Base-by-base conservation (phyloP, 2,113 vertebrate species). In the Notothenia rossii region DNA sequence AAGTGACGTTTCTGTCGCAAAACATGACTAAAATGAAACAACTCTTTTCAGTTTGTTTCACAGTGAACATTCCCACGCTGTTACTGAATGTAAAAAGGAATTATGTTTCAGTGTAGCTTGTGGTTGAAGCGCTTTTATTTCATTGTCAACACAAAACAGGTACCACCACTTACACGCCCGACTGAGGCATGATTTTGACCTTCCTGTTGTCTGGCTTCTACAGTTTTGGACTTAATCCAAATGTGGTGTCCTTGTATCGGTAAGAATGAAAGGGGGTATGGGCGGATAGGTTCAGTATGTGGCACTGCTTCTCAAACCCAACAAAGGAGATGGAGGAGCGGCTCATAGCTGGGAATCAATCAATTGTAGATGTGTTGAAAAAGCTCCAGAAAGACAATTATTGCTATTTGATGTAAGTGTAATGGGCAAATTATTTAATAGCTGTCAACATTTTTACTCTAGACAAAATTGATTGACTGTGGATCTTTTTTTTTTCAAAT, bases 131-230 rank as follows among this genome's bases (percentile, higher is more conserved):
- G 5, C 58, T 66, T 55, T 72, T 17, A 12, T 50, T 72, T 58
- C 33, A 48, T 6, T 0, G 2, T 75, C 63, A 48, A 77, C 45
- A 69, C 62, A 78, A 68, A 89, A 79, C 77, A 73, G 64, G 76
- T 82, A 83, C 53, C 4, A 2, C 58, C 73, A 78, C 63, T 74
- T 74, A 59, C 77, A 72, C 72, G 64, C 71, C 71, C 60, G 18
- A 36, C 0, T 63, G 49, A 77, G 18, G 29, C 63, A 64, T 86
- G 66, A 36, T 81, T 36, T 64, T 55, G 66, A 1, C 81, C 50
- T 40, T n/a, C 48, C 9, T 53, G 45, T 36, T 63, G 66, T 83
- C 64, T 75, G 40, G 49, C 33, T 72, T 53, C 8, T 2, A 61
- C 43, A 72, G 36, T 53, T 53, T 50, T 76, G 40, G 74, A 67